Percentiles rank a stretch among this genome's conserved stretches.
phyloP scores from a whole-genome alignment of 2,888 invertebrate species.

The Galerucella pusilla region DNA sequence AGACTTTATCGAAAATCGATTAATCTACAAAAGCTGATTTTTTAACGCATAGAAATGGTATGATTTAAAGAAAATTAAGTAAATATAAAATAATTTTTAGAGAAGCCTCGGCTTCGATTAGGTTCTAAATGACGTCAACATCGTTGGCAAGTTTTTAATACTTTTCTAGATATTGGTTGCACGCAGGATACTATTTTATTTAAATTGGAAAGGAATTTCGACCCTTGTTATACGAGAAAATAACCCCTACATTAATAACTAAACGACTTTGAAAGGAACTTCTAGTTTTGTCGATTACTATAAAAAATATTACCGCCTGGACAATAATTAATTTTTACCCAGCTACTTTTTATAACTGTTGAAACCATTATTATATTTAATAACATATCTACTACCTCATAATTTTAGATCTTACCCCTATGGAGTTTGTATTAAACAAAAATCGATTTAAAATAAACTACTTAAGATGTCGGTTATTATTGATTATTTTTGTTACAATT shows the following conservation, averaged over 20 bases:
- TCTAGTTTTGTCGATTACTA: neutral
- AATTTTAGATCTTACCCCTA: conserved; percentile 1
- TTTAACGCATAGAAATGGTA: conserved; percentile 26
- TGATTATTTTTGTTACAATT: conserved; percentile 22
- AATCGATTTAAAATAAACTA: conserved; percentile 14
- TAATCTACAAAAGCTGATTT: conserved; percentile 24
- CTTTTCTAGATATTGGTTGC: conserved; percentile 40
- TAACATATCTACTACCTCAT: neutral
- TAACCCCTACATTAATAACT: conserved; percentile 6
- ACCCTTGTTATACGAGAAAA: conserved; percentile 22
- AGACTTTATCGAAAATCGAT: conserved; percentile 20
- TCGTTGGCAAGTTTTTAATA: conserved; percentile 33
- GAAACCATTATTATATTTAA: neutral
- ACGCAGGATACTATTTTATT: conserved; percentile 20
- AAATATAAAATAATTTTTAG: conserved; percentile 21
- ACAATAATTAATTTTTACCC: neutral
- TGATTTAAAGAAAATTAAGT: conserved; percentile 20
- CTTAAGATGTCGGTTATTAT: conserved; percentile 22
- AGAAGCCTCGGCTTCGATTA: conserved; percentile 34
- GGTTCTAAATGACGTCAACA: conserved; percentile 28
- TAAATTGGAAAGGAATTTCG: conserved; percentile 24
- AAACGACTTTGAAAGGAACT: conserved; percentile 12
- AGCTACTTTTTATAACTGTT: neutral
- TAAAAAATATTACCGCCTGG: neutral
- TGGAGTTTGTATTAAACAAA: conserved; percentile 16